A percentile compares a stretch with the other conserved stretches of the same genome.
phyloP scores from a whole-genome alignment of 2,797 vertebrate genomes.

The Phrynocephalus guinanensis region DNA sequence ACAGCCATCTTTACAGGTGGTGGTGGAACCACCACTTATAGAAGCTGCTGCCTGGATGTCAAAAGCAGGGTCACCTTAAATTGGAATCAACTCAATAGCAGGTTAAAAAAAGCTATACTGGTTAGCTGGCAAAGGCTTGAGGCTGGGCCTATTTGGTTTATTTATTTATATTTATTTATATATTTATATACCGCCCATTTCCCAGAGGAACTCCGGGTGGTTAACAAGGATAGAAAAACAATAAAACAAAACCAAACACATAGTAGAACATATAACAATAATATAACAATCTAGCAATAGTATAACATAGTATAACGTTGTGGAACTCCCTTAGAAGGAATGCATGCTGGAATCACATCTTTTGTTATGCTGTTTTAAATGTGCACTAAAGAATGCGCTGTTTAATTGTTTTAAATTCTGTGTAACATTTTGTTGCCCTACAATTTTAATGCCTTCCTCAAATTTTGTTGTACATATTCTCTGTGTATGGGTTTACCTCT shows the following conservation, averaged over 20 bases:
- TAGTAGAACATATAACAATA: too few species aligned
- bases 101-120: too few species aligned
- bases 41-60: not conserved
- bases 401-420: not conserved
- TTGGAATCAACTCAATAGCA: too few species aligned
- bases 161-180: too few species aligned
- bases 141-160: not conserved
- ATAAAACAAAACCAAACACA: too few species aligned
- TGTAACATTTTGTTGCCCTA: not conserved
- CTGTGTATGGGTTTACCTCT: not conserved
- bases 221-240: too few species aligned
- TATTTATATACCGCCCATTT: too few species aligned
- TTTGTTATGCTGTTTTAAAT: not conserved
- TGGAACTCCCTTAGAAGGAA: too few species aligned
- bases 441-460: not conserved
- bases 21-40: not conserved
- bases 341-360: not conserved
- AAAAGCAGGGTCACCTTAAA: too few species aligned
- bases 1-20: not conserved
- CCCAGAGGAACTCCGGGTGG: too few species aligned
- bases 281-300: too few species aligned
- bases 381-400: not conserved
- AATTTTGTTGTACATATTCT: not conserved
- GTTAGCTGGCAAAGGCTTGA: not conserved
- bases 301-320: too few species aligned